Conservation (phyloP, 1,140 invertebrate genomes). For the Wiebesia pumilae region DNA sequence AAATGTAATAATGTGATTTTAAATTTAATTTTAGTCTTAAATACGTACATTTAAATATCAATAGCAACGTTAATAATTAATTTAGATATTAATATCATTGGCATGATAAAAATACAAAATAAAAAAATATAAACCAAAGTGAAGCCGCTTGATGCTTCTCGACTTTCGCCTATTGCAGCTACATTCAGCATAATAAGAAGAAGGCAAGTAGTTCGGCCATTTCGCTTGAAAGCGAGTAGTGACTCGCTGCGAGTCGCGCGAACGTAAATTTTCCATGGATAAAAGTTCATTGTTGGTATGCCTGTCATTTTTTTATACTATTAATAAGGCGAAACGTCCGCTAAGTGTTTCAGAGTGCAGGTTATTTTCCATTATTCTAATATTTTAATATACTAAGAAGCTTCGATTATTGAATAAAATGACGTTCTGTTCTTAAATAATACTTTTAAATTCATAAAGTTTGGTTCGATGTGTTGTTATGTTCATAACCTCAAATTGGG, state of each 20-base stretch:
- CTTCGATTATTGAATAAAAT: background rate
- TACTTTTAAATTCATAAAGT: background rate
- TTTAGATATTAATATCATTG: constrained; percentile 16
- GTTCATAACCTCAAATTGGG: constrained; percentile 23
- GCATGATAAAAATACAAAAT: background rate
- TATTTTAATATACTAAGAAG: background rate
- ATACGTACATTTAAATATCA: background rate
- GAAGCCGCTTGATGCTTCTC: background rate
- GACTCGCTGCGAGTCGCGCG: background rate
- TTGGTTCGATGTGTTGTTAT: background rate
- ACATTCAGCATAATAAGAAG: background rate
- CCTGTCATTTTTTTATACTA: background rate
- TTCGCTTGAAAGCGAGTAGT: constrained; percentile 6
- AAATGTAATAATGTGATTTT: background rate
- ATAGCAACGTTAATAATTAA: no score
- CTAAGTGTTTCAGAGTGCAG: constrained; percentile 25
- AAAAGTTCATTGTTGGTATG: constrained; percentile 16
- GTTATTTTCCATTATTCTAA: background rate
- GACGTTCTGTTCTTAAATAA: background rate
- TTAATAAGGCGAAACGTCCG: constrained; percentile 6
- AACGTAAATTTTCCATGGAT: background rate
- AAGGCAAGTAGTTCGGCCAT: constrained; percentile 3
- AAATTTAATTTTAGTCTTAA: background rate
- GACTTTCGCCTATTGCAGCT: background rate
- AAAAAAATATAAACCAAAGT: constrained; percentile 8